A percentile compares a stretch with the other conserved stretches of the same genome.
These are phyloP conservation scores for Lepidothrix coronata DNA, from an alignment of 2,113 vertebrate species.

Conservation along the genomic window DNA sequence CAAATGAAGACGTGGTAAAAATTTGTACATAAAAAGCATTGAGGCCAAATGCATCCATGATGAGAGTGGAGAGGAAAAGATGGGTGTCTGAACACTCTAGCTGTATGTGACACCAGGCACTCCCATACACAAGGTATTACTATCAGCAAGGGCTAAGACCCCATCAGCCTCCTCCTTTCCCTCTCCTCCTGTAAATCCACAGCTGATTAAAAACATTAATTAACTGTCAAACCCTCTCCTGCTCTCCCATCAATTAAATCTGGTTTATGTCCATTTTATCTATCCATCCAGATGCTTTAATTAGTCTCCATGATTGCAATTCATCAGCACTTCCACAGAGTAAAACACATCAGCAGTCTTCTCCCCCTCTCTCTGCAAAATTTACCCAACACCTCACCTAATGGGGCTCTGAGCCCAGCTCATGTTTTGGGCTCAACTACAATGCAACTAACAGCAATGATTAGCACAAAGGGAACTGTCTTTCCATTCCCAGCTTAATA, in stretches of 20 bases:
- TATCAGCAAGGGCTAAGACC: slow-evolving; percentile 22
- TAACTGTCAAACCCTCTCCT: slow-evolving; percentile 52
- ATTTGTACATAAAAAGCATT: neutral
- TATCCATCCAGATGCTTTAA: slow-evolving; percentile 65
- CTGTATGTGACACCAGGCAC: neutral
- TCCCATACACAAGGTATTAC: neutral
- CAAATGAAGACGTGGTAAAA: neutral
- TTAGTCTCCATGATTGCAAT: slow-evolving; percentile 60
- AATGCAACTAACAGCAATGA: neutral
- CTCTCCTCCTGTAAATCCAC: slow-evolving; percentile 56
- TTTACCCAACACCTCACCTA: slow-evolving; percentile 3
- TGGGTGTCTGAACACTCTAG: neutral
- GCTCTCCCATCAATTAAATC: slow-evolving; percentile 51
- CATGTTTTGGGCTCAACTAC: neutral
- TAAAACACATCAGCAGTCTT: slow-evolving; percentile 34
- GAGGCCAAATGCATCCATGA: neutral
- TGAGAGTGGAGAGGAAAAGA: neutral
- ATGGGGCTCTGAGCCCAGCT: neutral
- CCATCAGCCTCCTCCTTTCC: slow-evolving; percentile 22
- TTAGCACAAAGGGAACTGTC: neutral
- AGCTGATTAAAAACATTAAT: slow-evolving; percentile 65
- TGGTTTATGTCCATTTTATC: slow-evolving; percentile 70
- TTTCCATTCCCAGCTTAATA: neutral
- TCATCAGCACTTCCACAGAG: slow-evolving; percentile 41
- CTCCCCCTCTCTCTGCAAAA: neutral